Conservation (phyloP, 2,113 vertebrate genomes). For the Uropsilus gracilis region DNA sequence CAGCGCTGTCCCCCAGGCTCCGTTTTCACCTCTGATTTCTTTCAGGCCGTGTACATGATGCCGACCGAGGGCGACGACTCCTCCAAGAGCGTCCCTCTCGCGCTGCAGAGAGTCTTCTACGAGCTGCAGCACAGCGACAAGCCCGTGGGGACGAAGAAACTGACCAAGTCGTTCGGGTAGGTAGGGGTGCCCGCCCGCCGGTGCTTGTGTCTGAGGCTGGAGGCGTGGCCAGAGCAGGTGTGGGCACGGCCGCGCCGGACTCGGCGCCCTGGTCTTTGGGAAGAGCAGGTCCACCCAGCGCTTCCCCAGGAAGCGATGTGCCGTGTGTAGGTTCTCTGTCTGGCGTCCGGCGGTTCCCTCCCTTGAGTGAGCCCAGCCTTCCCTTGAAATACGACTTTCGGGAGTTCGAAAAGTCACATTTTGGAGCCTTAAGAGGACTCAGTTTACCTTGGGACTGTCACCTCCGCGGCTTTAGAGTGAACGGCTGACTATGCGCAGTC, state of each 20-base stretch:
- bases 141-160: slow-evolving; percentile 98
- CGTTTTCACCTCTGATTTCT: slow-evolving; percentile 47
- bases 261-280: too few relatives aligned
- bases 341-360: too few relatives aligned
- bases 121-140: slow-evolving; percentile 99
- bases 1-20: not conserved
- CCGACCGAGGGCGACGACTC: slow-evolving; percentile 99
- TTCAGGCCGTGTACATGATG: slow-evolving; percentile 99
- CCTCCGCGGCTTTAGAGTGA: not conserved
- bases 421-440: not conserved
- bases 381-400: not conserved
- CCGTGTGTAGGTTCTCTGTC: too few relatives aligned
- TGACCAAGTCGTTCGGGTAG: slow-evolving; percentile 99
- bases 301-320: too few relatives aligned
- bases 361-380: not conserved
- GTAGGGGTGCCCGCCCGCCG: slow-evolving; percentile 62
- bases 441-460: not conserved
- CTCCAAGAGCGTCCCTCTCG: slow-evolving; percentile 98
- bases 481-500: not conserved
- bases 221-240: too few relatives aligned
- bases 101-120: slow-evolving; percentile 98
- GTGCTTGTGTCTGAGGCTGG: too few relatives aligned
- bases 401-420: not conserved
- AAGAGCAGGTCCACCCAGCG: too few relatives aligned
- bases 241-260: too few relatives aligned